Conservation (phyloP, 2,888 invertebrate species). For the Elmis aenea region DNA sequence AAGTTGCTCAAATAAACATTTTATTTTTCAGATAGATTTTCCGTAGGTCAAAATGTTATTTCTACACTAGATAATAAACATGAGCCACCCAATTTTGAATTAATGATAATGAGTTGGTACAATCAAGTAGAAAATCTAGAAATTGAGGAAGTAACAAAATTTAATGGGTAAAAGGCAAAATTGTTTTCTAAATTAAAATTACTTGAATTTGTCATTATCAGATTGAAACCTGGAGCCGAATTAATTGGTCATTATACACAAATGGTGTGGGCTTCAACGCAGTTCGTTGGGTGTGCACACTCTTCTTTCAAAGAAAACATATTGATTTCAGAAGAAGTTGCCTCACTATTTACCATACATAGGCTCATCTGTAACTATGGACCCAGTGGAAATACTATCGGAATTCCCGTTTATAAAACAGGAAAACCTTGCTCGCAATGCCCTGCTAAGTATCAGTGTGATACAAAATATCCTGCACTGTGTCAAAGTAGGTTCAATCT, state of each 20-base stretch:
- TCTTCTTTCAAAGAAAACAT: constrained; percentile 2
- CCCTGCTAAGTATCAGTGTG: not conserved
- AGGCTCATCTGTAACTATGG: constrained; percentile 9
- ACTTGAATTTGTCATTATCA: not conserved
- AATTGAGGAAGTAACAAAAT: not conserved
- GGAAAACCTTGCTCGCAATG: constrained; percentile 6
- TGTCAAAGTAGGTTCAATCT: constrained; percentile 6
- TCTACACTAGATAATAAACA: not conserved
- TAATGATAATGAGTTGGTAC: constrained; percentile 5
- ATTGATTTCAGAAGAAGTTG: too few species aligned
- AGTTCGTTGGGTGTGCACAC: constrained; percentile 8
- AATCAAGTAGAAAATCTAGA: not conserved
- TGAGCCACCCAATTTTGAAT: not conserved
- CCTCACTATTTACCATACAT: too few species aligned
- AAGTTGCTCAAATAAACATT: not conserved
- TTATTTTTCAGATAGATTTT: constrained; percentile 6
- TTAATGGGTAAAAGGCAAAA: constrained; percentile 2
- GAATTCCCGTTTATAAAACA: constrained; percentile 1
- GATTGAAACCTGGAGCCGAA: too few species aligned
- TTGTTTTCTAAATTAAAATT: too few species aligned
- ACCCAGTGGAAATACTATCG: constrained; percentile 6
- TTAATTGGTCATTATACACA: constrained; percentile 8
- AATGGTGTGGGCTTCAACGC: constrained; percentile 5
- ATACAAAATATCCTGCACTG: constrained; percentile 4
- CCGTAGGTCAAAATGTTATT: constrained; percentile 8